phyloP scores from a whole-genome alignment of 2,888 invertebrate species.

The Eristalis intricaria region DNA sequence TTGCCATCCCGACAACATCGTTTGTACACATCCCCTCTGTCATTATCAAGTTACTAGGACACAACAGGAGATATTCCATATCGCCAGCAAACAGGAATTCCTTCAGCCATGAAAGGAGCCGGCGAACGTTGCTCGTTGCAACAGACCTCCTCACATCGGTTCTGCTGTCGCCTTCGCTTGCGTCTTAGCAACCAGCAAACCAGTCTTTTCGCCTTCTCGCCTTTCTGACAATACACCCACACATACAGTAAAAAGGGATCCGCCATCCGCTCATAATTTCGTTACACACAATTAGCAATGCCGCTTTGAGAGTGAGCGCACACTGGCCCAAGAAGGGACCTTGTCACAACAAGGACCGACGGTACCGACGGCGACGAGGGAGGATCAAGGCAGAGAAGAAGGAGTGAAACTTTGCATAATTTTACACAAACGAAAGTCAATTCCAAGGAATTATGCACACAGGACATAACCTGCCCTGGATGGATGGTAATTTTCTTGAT shows the following conservation, averaged over 20 bases:
- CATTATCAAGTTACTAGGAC: constrained; percentile 65
- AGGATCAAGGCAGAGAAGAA: background rate
- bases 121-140: constrained; percentile 33
- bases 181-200: constrained; percentile 5
- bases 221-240: constrained; percentile 25
- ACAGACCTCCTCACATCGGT: background rate
- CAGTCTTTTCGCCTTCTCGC: constrained; percentile 46
- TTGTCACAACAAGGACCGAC: background rate
- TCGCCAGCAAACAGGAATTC: constrained; percentile 54
- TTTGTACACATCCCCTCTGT: constrained; percentile 29
- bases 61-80: constrained; percentile 66
- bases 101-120: constrained; percentile 52
- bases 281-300: constrained; percentile 78
- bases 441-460: constrained; percentile 71
- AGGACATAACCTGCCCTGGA: constrained; percentile 70
- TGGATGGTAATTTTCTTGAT: constrained; percentile 71
- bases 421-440: constrained; percentile 68
- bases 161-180: constrained; percentile 15
- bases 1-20: background rate
- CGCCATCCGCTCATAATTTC: constrained; percentile 76
- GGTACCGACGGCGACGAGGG: background rate
- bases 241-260: constrained; percentile 25
- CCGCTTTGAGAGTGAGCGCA: constrained; percentile 35
- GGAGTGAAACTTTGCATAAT: constrained; percentile 60
- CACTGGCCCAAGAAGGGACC: background rate